Conservation (phyloP, 2,888 invertebrate genomes). For the Parelbella ahira region DNA sequence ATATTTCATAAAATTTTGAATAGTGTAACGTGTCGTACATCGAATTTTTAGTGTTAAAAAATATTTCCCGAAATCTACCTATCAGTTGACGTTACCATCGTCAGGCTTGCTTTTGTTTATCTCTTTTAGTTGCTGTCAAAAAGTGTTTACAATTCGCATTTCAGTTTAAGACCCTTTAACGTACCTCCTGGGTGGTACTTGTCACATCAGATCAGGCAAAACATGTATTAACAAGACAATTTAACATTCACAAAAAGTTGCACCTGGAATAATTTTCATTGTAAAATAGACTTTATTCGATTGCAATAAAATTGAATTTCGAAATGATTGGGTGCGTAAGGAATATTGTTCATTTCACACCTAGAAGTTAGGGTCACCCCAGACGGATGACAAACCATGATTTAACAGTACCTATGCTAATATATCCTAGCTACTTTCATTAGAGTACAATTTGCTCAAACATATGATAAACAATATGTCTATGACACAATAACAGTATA, state of each 20-base stretch:
- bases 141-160: slow-evolving; percentile 12
- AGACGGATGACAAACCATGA: no score
- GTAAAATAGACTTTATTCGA: slow-evolving; percentile 11
- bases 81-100: no score
- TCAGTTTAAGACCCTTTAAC: slow-evolving; percentile 26
- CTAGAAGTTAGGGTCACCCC: slow-evolving; percentile 13
- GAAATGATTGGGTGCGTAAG: not conserved
- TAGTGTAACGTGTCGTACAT: no score
- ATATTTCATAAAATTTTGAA: no score
- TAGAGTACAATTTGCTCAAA: no score
- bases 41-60: no score
- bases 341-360: slow-evolving; percentile 12
- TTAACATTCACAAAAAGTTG: slow-evolving; percentile 9
- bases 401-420: no score
- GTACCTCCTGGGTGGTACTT: slow-evolving; percentile 24
- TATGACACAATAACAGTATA: no score
- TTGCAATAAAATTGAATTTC: slow-evolving; percentile 8
- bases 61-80: no score
- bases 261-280: not conserved
- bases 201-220: slow-evolving; percentile 23
- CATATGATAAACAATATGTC: no score
- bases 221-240: slow-evolving; percentile 18
- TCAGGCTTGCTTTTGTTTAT: slow-evolving; percentile 7
- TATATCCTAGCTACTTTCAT: no score
- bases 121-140: slow-evolving; percentile 15